phyloP scores from a whole-genome alignment of 2,888 invertebrate genomes.

The Isotomurus palustris region DNA sequence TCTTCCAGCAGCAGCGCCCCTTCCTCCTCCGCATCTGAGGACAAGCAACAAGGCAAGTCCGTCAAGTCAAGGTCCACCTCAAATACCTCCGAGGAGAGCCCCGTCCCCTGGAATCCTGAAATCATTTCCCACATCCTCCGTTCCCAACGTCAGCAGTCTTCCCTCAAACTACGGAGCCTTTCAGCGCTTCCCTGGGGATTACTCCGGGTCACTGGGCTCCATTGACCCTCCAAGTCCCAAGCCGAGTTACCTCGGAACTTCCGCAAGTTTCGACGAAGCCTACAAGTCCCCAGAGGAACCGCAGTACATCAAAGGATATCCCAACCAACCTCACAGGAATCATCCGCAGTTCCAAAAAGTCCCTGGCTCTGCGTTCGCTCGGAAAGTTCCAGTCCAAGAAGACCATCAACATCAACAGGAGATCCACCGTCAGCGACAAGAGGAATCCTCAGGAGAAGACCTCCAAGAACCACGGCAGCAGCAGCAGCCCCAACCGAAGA shows the following conservation, averaged over 20 bases:
- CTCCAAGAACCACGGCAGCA: background rate
- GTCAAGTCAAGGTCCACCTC: too few relatives aligned
- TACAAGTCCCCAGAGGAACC: slow-evolving; percentile 27
- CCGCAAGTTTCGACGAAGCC: slow-evolving; percentile 38
- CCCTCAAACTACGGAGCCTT: too few relatives aligned
- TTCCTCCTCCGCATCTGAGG: slow-evolving; percentile 10
- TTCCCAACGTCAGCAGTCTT: background rate
- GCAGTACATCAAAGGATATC: background rate
- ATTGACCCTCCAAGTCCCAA: slow-evolving; percentile 13
- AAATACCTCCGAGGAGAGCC: background rate
- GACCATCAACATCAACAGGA: too few relatives aligned
- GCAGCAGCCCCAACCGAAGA: background rate
- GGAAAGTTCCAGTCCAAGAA: slow-evolving; percentile 13
- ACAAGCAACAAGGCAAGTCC: slow-evolving; percentile 9
- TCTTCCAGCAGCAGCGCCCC: background rate
- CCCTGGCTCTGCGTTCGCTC: slow-evolving; percentile 31
- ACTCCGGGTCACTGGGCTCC: too few relatives aligned
- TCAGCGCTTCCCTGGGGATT: too few relatives aligned
- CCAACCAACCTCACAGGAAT: background rate
- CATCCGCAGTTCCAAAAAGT: slow-evolving; percentile 20
- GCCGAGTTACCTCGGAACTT: slow-evolving; percentile 30
- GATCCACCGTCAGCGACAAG: slow-evolving; percentile 8
- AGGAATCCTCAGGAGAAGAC: slow-evolving; percentile 3
- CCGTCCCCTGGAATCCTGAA: background rate
- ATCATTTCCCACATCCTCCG: slow-evolving; percentile 1